A percentile compares a stretch with the other conserved stretches of the same genome.
phyloP scores from a whole-genome alignment of 53 echinoderm and acorn worm genomes.

The Echinometra lucunter region DNA sequence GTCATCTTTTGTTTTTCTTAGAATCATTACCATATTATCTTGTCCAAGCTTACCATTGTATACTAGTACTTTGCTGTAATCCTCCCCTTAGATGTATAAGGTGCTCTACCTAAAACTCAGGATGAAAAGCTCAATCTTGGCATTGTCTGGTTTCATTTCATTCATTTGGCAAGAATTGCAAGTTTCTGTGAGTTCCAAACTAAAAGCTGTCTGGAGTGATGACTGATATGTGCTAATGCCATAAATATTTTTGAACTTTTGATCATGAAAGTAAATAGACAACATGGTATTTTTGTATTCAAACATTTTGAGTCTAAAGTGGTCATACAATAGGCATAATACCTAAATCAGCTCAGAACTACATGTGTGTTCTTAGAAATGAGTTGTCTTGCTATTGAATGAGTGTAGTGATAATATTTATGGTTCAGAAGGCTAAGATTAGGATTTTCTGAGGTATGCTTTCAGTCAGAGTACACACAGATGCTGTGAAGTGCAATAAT shows the following conservation, averaged over 20 bases:
- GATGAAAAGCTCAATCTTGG: background rate
- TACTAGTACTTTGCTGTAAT: background rate
- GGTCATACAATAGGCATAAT: background rate
- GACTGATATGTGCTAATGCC: background rate
- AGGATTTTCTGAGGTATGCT: background rate
- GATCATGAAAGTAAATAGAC: background rate
- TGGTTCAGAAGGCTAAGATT: background rate
- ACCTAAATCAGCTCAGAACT: background rate
- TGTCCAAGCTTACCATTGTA: background rate
- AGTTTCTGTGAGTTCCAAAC: background rate
- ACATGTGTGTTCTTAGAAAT: background rate
- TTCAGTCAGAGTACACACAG: background rate
- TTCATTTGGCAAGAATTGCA: background rate
- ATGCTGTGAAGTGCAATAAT: background rate
- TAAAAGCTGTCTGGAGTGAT: background rate
- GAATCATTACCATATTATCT: background rate
- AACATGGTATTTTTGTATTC: background rate
- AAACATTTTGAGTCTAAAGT: background rate
- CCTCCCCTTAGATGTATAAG: background rate
- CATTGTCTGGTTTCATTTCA: background rate
- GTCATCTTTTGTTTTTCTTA: background rate
- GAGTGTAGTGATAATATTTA: background rate
- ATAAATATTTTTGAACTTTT: background rate
- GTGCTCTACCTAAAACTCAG: background rate
- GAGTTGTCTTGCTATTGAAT: background rate